phyloP scores from a whole-genome alignment of 2,888 invertebrate genomes.

The Ophion ellenae region DNA sequence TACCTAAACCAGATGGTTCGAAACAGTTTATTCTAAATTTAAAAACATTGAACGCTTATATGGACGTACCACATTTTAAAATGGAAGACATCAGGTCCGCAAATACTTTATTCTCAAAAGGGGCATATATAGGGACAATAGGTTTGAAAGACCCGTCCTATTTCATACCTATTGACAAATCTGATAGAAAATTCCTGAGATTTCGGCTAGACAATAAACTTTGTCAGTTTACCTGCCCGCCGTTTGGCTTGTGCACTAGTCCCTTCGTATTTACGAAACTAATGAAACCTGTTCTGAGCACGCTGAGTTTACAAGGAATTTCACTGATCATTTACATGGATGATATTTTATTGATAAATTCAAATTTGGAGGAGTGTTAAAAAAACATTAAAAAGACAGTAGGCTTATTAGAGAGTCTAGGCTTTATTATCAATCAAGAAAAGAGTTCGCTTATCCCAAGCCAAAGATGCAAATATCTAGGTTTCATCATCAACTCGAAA shows the following conservation, averaged over 20 bases:
- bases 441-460: slow-evolving; percentile 23
- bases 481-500: slow-evolving; percentile 32
- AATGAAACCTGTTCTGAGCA: slow-evolving; percentile 12
- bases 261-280: slow-evolving; percentile 32
- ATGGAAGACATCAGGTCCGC: slow-evolving; percentile 34
- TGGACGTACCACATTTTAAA: slow-evolving; percentile 38
- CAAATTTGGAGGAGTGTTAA: neutral
- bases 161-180: slow-evolving; percentile 3
- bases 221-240: slow-evolving; percentile 31
- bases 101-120: slow-evolving; percentile 16
- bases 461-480: slow-evolving; percentile 10
- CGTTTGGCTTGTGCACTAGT: slow-evolving; percentile 30
- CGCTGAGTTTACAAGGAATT: slow-evolving; percentile 8
- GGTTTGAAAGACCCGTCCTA: slow-evolving; percentile 30
- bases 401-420: slow-evolving; percentile 16
- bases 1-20: slow-evolving; percentile 10
- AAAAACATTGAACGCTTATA: slow-evolving; percentile 32
- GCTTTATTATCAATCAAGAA: slow-evolving; percentile 17
- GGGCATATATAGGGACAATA: slow-evolving; percentile 11
- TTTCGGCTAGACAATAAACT: slow-evolving; percentile 17
- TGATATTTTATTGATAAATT: slow-evolving; percentile 13
- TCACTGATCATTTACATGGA: slow-evolving; percentile 11
- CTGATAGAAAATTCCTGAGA: slow-evolving; percentile 15
- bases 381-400: neutral
- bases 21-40: slow-evolving; percentile 34